phyloP scores from a whole-genome alignment of 1,140 invertebrate genomes.

The Brachionus angularis region DNA sequence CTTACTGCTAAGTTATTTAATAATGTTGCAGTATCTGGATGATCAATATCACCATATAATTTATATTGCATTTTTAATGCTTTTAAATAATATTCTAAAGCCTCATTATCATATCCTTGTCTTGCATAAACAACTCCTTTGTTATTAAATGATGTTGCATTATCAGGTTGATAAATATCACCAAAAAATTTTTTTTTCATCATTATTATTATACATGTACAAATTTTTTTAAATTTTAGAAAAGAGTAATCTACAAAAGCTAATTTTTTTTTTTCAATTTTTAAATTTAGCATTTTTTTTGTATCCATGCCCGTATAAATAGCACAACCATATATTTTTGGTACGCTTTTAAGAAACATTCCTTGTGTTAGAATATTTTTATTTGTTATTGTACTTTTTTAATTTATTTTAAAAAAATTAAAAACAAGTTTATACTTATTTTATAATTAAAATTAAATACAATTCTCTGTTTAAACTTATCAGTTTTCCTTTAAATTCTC shows the following conservation, averaged over 20 bases:
- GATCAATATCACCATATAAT: no score
- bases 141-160: no score
- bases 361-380: slow-evolving; percentile 75
- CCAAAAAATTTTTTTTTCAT: no score
- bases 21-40: no score
- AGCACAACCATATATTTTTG: slow-evolving; percentile 69
- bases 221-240: no score
- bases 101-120: no score
- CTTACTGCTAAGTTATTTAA: no score
- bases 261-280: slow-evolving; percentile 20
- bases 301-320: slow-evolving; percentile 79
- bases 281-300: slow-evolving; percentile 61
- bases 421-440: slow-evolving; percentile 69
- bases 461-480: slow-evolving; percentile 70
- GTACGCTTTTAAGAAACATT: slow-evolving; percentile 73
- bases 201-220: no score
- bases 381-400: slow-evolving; percentile 63
- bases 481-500: slow-evolving; percentile 71
- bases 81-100: no score
- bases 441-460: background rate
- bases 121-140: no score
- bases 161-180: no score
- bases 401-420: slow-evolving; percentile 73
- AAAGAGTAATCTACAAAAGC: slow-evolving; percentile 40
- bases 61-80: no score